Conservation (phyloP, 1,140 invertebrate species). For the Idris sp. region DNA sequence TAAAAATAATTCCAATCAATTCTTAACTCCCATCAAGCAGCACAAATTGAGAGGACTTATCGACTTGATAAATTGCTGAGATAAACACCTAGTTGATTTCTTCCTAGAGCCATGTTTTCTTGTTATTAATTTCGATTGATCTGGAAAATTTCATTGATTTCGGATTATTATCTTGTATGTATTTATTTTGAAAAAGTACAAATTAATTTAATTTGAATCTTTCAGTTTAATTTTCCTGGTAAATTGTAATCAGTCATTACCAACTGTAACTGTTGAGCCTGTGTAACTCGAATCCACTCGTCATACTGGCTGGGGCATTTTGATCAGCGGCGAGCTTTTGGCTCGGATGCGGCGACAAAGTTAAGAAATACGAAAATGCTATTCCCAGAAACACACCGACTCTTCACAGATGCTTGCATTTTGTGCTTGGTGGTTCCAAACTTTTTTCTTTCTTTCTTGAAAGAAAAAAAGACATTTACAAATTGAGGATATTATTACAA, state of each 20-base stretch:
- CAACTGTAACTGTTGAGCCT: constrained; percentile 1
- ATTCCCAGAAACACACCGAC: constrained; percentile 26
- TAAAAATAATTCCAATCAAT: constrained; percentile 27
- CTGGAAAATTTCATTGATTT: too few relatives aligned
- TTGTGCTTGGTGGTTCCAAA: constrained; percentile 23
- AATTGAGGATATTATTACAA: constrained; percentile 27
- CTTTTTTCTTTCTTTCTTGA: too few relatives aligned
- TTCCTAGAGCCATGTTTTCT: too few relatives aligned
- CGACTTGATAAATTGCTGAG: constrained; percentile 16
- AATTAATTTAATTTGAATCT: too few relatives aligned
- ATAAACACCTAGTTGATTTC: constrained; percentile 13
- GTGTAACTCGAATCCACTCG: neutral
- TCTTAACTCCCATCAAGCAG: constrained; percentile 14
- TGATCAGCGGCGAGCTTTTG: constrained; percentile 14
- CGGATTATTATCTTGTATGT: too few relatives aligned
- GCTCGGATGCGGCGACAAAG: constrained; percentile 14
- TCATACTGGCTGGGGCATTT: constrained; percentile 11
- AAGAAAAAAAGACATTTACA: constrained; percentile 12
- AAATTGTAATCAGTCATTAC: constrained; percentile 38
- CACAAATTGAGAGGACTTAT: constrained; percentile 19
- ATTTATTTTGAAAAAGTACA: too few relatives aligned
- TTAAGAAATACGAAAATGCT: constrained; percentile 33
- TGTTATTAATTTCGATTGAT: too few relatives aligned
- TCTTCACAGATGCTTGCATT: constrained; percentile 28
- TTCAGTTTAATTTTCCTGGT: too few relatives aligned